These are phyloP conservation scores for Tetraodon nigroviridis DNA, from an alignment of 2,113 vertebrate species.

Conservation along the genomic window DNA sequence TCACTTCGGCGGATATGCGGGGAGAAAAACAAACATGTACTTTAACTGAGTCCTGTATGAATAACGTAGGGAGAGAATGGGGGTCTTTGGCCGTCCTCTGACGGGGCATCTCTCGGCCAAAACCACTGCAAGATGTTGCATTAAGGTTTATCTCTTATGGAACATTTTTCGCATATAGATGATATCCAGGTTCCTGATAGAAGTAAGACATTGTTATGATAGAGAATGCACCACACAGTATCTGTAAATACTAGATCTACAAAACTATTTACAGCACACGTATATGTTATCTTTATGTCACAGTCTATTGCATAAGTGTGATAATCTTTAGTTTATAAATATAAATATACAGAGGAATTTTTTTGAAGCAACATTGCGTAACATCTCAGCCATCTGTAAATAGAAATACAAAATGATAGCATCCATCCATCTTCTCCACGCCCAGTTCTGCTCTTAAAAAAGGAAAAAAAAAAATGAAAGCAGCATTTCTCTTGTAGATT, in stretches of 20 bases:
- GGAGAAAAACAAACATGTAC: constrained; percentile 4
- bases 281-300: constrained; percentile 86
- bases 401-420: constrained; percentile 71
- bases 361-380: constrained; percentile 70
- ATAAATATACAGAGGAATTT: constrained; percentile 79
- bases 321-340: constrained; percentile 85
- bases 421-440: constrained; percentile 58
- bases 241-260: constrained; percentile 83
- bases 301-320: constrained; percentile 85
- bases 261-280: constrained; percentile 95
- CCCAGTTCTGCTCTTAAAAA: constrained; percentile 39
- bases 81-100: constrained; percentile 32
- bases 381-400: constrained; percentile 72
- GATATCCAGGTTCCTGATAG: constrained; percentile 85
- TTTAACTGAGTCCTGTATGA: constrained; percentile 22
- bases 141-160: constrained; percentile 76
- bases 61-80: constrained; percentile 25
- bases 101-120: constrained; percentile 38
- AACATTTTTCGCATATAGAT: constrained; percentile 68
- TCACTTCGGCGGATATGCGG: background rate
- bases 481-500: constrained; percentile 68
- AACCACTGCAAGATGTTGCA: constrained; percentile 67
- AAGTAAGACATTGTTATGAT: constrained; percentile 90
- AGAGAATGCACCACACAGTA: constrained; percentile 86
- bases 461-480: constrained; percentile 54